Base-by-base conservation (phyloP, 1,140 invertebrate species). In the Lutraria rhynchaena region DNA sequence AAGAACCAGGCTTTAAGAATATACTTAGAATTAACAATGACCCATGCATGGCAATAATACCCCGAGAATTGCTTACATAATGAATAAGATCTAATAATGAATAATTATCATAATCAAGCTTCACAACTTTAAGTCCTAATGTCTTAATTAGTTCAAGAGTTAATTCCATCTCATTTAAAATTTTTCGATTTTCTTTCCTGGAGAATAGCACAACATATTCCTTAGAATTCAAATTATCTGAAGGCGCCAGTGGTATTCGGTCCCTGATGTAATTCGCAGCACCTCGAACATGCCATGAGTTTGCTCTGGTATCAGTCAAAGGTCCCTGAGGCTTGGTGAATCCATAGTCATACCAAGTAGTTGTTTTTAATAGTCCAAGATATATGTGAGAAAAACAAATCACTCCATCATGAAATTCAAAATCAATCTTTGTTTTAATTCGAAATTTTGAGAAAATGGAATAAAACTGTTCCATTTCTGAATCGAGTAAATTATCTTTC, bases 1-100 rank as follows among this genome's bases (percentile, higher is more conserved):
- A 95, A 55, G 96, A 97, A 96, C 98, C 99, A 91, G 98, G 96
- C 1, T 97, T 98, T 83, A 99, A 93, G 93, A 99, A 99, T 78
- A 99, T 93, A 51, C 97, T 91, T 93, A 99, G 97, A 0, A 97
- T 97, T 15, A 99, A 91, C 0, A 98, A 97, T 80, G 98, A 97
- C 33, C 99, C 99, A 93, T 99, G 99, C 93, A 99, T 98, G 35
- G 98, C 98, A 89, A 99, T 96, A 73, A 99, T 95, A 77, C 99
- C 95, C 82, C 85, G 85, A 24, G 92, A 89, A 55, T 85, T 58
- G 7, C 58, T 65, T 5, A 93, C 71, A 51, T 85, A 76, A 15
- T 86, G 27, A 22, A 94, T 88, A 22, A 93, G 88, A 44, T 93
- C 88, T 27, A 58, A 77, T 13, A 91, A 33, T n/a, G 82, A 76